These are phyloP conservation scores for Drosophila melanica DNA, from an alignment of 1,140 invertebrate species.

Conservation along the genomic window DNA sequence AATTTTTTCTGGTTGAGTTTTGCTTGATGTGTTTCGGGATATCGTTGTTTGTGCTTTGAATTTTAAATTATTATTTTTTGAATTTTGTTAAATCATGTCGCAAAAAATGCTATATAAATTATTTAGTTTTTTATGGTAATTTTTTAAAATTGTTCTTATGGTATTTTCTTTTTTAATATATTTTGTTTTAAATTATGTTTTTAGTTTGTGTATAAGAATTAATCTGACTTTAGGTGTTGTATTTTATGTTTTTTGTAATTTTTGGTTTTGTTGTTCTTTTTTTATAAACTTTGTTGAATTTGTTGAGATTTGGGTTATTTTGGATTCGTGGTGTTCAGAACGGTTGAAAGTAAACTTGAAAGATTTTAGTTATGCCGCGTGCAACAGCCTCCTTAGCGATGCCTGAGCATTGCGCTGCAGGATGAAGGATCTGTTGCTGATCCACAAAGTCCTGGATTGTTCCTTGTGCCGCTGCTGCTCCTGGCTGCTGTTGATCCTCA, in stretches of 20 bases:
- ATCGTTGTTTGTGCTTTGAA: constrained; percentile 15
- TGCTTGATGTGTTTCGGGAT: constrained; percentile 16
- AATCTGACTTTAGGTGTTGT: constrained; percentile 80
- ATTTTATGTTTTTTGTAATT: constrained; percentile 35
- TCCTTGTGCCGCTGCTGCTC: constrained; percentile 56
- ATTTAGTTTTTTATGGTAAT: constrained; percentile 12
- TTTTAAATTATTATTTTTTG: background rate
- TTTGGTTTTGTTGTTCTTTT: constrained; percentile 43
- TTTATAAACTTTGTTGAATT: constrained; percentile 55
- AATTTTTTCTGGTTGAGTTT: constrained; percentile 8
- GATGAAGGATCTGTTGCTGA: constrained; percentile 47
- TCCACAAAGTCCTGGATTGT: constrained; percentile 56
- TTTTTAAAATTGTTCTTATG: constrained; percentile 31
- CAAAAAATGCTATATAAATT: constrained; percentile 25
- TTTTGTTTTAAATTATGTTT: constrained; percentile 34
- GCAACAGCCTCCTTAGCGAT: constrained; percentile 68
- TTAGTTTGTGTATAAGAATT: constrained; percentile 66
- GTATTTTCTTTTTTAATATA: constrained; percentile 31
- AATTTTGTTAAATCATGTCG: constrained; percentile 5
- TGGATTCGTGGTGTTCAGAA: constrained; percentile 18
- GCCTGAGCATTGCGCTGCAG: constrained; percentile 59
- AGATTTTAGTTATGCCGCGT: constrained; percentile 48
- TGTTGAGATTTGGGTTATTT: constrained; percentile 43
- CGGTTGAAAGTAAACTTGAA: constrained; percentile 49
- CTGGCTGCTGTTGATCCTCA: constrained; percentile 73